Conservation (phyloP, 2,888 invertebrate species). For the Glyphotaelius pellucidus region DNA sequence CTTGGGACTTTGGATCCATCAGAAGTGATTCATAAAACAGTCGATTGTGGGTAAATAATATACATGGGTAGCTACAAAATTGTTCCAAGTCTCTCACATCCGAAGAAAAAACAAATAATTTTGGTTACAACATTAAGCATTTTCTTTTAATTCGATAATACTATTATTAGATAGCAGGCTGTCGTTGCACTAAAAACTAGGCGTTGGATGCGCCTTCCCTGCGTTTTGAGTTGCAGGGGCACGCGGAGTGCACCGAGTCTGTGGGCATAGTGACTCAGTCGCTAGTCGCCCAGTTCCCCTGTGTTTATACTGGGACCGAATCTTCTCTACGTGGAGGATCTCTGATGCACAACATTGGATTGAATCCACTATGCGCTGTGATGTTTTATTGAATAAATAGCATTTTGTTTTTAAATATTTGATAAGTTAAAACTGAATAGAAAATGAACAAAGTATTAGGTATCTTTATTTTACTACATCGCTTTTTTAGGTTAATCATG, state of each 20-base stretch:
- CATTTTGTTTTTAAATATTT: background rate
- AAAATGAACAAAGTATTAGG: background rate
- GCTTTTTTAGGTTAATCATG: too few species aligned
- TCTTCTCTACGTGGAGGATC: background rate
- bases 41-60: too few species aligned
- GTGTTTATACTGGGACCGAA: conserved; percentile 59
- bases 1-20: too few species aligned
- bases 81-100: too few species aligned
- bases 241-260: conserved; percentile 61
- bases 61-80: too few species aligned
- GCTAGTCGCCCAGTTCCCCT: conserved; percentile 56
- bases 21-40: too few species aligned
- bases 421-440: background rate
- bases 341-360: background rate
- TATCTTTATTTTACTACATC: too few species aligned
- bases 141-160: background rate
- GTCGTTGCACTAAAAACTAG: background rate
- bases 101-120: background rate
- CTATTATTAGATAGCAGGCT: background rate
- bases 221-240: background rate
- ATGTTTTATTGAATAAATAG: background rate
- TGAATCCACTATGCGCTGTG: background rate
- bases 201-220: background rate
- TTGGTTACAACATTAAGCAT: background rate
- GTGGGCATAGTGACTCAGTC: conserved; percentile 66